Percentiles rank a stretch among this genome's conserved stretches.
Evolutionary conservation across 2,113 vertebrate species (phyloP).

Genomic region (Diadophis punctatus): DNA sequence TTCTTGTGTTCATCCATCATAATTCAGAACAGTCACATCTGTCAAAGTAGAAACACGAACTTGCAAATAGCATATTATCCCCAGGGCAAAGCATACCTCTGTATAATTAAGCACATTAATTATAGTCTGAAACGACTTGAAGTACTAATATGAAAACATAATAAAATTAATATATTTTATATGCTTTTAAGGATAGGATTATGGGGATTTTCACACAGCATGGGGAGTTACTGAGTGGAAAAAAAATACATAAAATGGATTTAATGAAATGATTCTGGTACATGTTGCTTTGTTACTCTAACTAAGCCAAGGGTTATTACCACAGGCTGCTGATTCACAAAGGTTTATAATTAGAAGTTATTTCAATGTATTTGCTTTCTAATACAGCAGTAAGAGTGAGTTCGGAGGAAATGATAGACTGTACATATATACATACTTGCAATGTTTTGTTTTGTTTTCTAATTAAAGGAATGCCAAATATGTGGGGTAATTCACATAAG

Average conservation of each 20-base stretch:
- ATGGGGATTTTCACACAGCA: slow-evolving; percentile 11
- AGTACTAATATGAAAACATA: slow-evolving; percentile 24
- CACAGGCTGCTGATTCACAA: not conserved
- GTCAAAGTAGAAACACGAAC: slow-evolving; percentile 14
- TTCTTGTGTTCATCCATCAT: not conserved
- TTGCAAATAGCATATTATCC: slow-evolving; percentile 4
- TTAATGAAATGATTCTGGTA: not conserved
- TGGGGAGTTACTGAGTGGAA: not conserved
- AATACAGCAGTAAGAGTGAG: not conserved
- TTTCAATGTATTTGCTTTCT: slow-evolving; percentile 3
- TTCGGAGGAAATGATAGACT: not conserved
- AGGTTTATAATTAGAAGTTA: not conserved
- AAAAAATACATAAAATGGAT: slow-evolving; percentile 1
- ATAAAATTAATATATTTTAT: slow-evolving; percentile 23
- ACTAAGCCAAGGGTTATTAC: not conserved
- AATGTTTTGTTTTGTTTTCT: not conserved
- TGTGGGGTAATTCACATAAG: not conserved
- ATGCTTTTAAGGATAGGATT: slow-evolving; percentile 2
- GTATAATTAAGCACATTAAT: slow-evolving; percentile 28
- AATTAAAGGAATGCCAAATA: not conserved
- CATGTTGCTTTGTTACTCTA: not conserved
- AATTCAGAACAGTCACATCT: slow-evolving; percentile 31
- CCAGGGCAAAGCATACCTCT: slow-evolving; percentile 13
- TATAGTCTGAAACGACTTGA: not conserved
- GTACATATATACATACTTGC: not conserved